Evolutionary conservation across 2,888 invertebrate species (phyloP), one percentile per base, ranked within the genome.

Genomic region (Eumacrocentrus americanus): DNA sequence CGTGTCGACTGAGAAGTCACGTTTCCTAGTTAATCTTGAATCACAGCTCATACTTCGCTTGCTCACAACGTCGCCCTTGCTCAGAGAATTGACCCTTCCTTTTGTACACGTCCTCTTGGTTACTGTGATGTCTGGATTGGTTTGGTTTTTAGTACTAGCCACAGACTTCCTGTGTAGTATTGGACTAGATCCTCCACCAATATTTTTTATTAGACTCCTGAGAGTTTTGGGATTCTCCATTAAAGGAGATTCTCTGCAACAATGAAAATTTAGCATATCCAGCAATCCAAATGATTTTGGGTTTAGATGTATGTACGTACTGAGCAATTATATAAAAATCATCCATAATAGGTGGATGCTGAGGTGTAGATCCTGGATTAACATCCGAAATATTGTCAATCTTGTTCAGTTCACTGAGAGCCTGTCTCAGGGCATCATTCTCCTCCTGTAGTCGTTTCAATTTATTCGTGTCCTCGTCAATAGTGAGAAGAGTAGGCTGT

Each of bases 291-390:
- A 53, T 5, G 37, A 34, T 60, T 37, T 29, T 48, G n/a, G n/a
- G n/a, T n/a, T n/a, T n/a, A n/a, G n/a, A n/a, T n/a, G n/a, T 60
- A 25, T 48, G 25, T 56, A 77, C 82, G 76, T 89, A 94, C 74
- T 92, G 89, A 7, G 95, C 93, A 65, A 94, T 91, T 18, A 92
- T 91, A 75, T 91, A 94, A 82, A 95, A 95, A 81, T 95, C 95
- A 79, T 95, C 95, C 70, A 95, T 89, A 35, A 95, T 84, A 59
- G 94, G 94, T 5, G 88, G 81, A 0, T 92, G 91, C 0, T 91
- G 87, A 78, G 89, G 85, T 72, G 91, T 81, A 81, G 88, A 82
- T 79, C 87, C 81, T 73, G 90, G 78, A 82, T 89, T 81, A 69
- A 91, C 84, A 81, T 89, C 76, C 80, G 84, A 72, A 69, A 87